These are phyloP conservation scores for Callorhinus ursinus DNA, from an alignment of 2,113 vertebrate genomes.

Conservation along the genomic window DNA sequence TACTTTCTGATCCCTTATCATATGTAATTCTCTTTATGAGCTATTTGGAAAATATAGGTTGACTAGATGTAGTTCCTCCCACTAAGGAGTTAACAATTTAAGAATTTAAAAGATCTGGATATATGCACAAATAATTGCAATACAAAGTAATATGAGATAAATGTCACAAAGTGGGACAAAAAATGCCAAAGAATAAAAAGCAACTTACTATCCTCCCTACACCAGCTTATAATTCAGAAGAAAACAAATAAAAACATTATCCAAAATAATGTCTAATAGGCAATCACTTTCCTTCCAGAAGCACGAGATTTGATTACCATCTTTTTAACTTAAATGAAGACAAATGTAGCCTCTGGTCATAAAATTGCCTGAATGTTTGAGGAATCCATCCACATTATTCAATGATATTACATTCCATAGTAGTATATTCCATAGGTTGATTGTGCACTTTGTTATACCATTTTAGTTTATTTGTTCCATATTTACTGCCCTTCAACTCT, in stretches of 20 bases:
- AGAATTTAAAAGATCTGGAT: not conserved
- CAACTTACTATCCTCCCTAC: not conserved
- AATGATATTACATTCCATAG: conserved; percentile 78
- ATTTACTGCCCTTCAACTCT: conserved; percentile 70
- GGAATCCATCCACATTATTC: conserved; percentile 80
- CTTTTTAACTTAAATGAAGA: conserved; percentile 72
- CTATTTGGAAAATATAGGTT: not conserved
- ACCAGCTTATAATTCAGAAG: conserved; percentile 56
- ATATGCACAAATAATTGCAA: not conserved
- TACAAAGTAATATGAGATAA: not conserved
- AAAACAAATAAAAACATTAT: conserved; percentile 65
- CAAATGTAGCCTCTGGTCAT: conserved; percentile 62
- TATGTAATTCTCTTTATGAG: not conserved
- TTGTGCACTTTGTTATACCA: conserved; percentile 50
- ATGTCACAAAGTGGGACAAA: not conserved
- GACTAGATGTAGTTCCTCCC: not conserved
- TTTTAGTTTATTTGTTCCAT: conserved; percentile 74
- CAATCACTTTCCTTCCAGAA: conserved; percentile 56
- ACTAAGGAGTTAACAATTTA: not conserved
- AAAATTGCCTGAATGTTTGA: conserved; percentile 84
- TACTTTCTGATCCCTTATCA: not conserved
- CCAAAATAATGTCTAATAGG: conserved; percentile 68
- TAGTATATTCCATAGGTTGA: conserved; percentile 68
- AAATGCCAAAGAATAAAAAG: conserved; percentile 23
- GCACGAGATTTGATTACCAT: conserved; percentile 59